These are phyloP conservation scores for Magallana gigas DNA, from an alignment of 1,140 invertebrate genomes.

Conservation along the genomic window DNA sequence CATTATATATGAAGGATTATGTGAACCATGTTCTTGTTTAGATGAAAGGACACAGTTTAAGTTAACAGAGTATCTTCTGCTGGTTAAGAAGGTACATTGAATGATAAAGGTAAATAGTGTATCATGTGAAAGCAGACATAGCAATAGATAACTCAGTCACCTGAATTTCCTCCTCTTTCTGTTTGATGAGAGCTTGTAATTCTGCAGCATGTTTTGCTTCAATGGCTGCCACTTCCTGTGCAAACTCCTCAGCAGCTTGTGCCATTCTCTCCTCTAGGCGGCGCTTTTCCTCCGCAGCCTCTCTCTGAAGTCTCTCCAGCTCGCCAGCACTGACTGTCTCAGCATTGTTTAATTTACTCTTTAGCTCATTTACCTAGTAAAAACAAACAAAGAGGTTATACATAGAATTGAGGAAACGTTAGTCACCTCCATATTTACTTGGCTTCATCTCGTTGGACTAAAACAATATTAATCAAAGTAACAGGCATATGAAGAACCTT, in stretches of 20 bases:
- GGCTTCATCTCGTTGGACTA: no score
- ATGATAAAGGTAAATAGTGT: background rate
- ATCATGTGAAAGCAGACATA: background rate
- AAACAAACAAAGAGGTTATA: no score
- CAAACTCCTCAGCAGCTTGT: conserved; percentile 66
- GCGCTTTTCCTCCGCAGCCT: conserved; percentile 64
- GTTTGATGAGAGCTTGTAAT: conserved; percentile 57
- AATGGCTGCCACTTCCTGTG: conserved; percentile 63
- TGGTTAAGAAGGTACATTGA: no score
- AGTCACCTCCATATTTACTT: no score
- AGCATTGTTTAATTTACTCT: conserved; percentile 26
- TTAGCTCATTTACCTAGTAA: conserved; percentile 8
- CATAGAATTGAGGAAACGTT: no score
- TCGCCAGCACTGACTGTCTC: conserved; percentile 58
- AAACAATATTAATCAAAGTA: no score
- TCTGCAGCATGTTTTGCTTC: conserved; percentile 65
- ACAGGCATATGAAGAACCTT: no score
- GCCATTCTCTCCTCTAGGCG: conserved; percentile 66
- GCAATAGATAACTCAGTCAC: conserved; percentile 54
- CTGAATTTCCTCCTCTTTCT: conserved; percentile 64
- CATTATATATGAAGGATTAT: no score
- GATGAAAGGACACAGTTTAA: no score
- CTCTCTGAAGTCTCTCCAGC: conserved; percentile 59
- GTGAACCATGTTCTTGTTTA: no score
- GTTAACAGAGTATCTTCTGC: no score